Conservation (phyloP, 2,113 vertebrate species). For the Anarhynchus alexandrinus region DNA sequence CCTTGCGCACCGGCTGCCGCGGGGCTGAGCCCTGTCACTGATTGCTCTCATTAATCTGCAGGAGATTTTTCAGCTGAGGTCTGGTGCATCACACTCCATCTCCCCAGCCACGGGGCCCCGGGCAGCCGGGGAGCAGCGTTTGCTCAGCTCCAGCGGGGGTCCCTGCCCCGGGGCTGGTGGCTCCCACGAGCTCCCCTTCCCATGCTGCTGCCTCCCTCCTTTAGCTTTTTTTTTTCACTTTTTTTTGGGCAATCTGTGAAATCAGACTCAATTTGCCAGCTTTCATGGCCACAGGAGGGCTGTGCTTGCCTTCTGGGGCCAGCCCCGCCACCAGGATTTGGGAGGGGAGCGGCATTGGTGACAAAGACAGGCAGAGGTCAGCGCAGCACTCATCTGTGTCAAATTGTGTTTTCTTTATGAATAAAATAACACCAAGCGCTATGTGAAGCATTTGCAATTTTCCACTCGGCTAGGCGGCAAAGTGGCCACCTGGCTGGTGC, state of each 20-base stretch:
- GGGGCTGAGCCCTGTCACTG: background rate
- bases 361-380: background rate
- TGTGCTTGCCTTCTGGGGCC: background rate
- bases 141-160: background rate
- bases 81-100: background rate
- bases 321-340: fast-evolving
- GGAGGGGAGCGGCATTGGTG: background rate
- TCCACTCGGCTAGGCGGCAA: conserved; percentile 65
- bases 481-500: conserved; percentile 49
- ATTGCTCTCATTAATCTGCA: background rate
- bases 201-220: background rate
- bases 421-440: conserved; percentile 63
- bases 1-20: fast-evolving
- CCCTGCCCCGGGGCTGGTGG: background rate
- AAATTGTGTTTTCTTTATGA: conserved; percentile 58
- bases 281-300: background rate
- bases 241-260: background rate
- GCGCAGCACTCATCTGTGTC: background rate
- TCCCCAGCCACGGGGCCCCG: fast-evolving
- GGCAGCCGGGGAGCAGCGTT: background rate
- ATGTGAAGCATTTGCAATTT: conserved; percentile 70
- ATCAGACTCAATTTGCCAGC: fast-evolving
- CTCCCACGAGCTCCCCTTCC: background rate
- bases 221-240: background rate
- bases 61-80: background rate